Evolutionary conservation across 2,888 invertebrate species (phyloP).

Genomic region (Spodoptera picta): DNA sequence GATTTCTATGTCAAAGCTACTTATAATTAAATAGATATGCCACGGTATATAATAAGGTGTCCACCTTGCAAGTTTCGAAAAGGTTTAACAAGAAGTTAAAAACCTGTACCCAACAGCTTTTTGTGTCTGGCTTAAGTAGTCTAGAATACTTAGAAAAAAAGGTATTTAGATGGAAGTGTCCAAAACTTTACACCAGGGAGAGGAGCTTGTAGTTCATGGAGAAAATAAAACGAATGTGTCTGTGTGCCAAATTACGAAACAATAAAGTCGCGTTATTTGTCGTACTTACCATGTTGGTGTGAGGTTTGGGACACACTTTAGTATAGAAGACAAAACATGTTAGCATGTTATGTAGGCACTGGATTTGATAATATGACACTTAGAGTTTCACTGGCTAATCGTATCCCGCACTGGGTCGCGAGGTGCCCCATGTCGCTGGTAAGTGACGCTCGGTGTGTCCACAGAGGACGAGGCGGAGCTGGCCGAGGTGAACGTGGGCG

Average conservation of each 20-base stretch:
- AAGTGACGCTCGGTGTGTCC: neutral
- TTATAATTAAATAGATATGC: neutral
- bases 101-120: slow-evolving; percentile 5
- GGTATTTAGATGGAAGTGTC: too few relatives aligned
- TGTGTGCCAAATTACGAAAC: too few relatives aligned
- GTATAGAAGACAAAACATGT: slow-evolving; percentile 17
- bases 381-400: too few relatives aligned
- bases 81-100: neutral
- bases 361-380: too few relatives aligned
- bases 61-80: slow-evolving; percentile 1
- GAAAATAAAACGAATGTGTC: too few relatives aligned
- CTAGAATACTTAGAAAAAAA: neutral
- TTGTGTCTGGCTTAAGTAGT: slow-evolving; percentile 15
- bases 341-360: slow-evolving; percentile 2
- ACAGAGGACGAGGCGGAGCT: slow-evolving; percentile 82
- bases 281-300: neutral
- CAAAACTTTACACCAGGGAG: too few relatives aligned
- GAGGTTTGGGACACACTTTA: slow-evolving; percentile 10
- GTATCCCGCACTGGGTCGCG: too few relatives aligned
- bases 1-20: slow-evolving; percentile 1
- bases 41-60: too few relatives aligned
- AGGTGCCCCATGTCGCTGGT: too few relatives aligned
- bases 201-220: too few relatives aligned
- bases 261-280: too few relatives aligned
- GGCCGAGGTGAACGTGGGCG: slow-evolving; percentile 83